These are phyloP conservation scores for Drosophila pseudotakahashii DNA, from an alignment of 2,888 invertebrate species.

Conservation along the genomic window DNA sequence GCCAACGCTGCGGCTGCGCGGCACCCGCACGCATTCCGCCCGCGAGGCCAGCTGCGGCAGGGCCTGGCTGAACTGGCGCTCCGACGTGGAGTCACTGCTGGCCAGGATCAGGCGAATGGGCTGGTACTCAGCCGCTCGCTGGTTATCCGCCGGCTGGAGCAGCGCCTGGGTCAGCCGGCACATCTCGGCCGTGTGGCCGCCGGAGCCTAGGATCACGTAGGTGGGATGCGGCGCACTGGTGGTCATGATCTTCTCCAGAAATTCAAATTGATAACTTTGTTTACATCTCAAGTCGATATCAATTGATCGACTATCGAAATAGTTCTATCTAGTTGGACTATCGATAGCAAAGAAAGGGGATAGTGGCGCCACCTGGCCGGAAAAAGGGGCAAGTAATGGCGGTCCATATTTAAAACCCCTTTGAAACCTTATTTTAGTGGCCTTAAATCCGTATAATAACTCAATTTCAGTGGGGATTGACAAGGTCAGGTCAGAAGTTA, in stretches of 20 bases:
- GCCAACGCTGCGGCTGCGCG: constrained; percentile 93
- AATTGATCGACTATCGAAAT: not conserved
- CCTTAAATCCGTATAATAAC: no score
- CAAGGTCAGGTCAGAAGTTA: no score
- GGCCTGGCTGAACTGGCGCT: constrained; percentile 86
- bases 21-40: constrained; percentile 86
- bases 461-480: no score
- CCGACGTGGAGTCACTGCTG: constrained; percentile 90
- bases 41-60: constrained; percentile 71
- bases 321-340: no score
- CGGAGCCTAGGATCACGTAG: constrained; percentile 83
- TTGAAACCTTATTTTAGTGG: no score
- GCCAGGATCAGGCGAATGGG: constrained; percentile 93
- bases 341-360: no score
- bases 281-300: not conserved
- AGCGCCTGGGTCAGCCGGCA: constrained; percentile 89
- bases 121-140: constrained; percentile 84
- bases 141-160: constrained; percentile 32
- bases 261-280: constrained; percentile 1
- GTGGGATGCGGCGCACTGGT: constrained; percentile 48
- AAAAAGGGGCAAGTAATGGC: no score
- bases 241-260: constrained; percentile 24
- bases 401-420: no score
- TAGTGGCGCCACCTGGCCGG: no score
- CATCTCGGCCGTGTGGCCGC: constrained; percentile 96